Evolutionary conservation across 2,113 vertebrate genomes (phyloP).

Genomic region (Cyphomyrus plagiostoma): DNA sequence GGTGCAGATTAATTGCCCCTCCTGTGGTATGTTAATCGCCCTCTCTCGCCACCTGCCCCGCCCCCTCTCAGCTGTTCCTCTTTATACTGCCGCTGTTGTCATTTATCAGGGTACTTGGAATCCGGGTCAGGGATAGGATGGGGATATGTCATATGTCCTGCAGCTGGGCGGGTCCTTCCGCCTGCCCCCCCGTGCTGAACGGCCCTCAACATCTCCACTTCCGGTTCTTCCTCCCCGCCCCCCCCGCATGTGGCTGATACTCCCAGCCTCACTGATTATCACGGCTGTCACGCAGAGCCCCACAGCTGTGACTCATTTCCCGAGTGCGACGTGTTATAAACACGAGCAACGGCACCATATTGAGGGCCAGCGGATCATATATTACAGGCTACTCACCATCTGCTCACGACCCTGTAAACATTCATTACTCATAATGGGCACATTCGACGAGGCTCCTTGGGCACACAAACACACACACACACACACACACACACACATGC

Average conservation of each 20-base stretch:
- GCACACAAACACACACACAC: slow-evolving; percentile 1
- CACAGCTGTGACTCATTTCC: slow-evolving; percentile 32
- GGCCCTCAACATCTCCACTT: background rate
- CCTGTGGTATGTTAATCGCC: slow-evolving; percentile 48
- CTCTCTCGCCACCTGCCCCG: slow-evolving; percentile 21
- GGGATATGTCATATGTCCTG: background rate
- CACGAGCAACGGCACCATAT: slow-evolving; percentile 58
- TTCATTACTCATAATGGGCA: slow-evolving; percentile 63
- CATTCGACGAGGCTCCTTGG: slow-evolving; percentile 45
- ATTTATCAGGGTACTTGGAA: slow-evolving; percentile 44
- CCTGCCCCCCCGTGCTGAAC: background rate
- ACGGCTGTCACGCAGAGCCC: background rate
- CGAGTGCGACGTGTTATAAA: slow-evolving; percentile 59
- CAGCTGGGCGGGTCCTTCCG: background rate
- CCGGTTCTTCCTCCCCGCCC: background rate
- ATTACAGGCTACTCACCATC: slow-evolving; percentile 70
- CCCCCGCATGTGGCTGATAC: background rate
- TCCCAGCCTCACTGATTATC: background rate
- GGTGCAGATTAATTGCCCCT: slow-evolving; percentile 34
- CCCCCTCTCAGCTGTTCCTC: slow-evolving; percentile 29
- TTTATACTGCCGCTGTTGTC: slow-evolving; percentile 49
- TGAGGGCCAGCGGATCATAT: slow-evolving; percentile 65
- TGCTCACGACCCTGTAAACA: slow-evolving; percentile 60
- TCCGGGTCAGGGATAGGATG: background rate
- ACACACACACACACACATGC: background rate